phyloP scores from a whole-genome alignment of 2,113 vertebrate genomes.

The Gobio gobio region DNA sequence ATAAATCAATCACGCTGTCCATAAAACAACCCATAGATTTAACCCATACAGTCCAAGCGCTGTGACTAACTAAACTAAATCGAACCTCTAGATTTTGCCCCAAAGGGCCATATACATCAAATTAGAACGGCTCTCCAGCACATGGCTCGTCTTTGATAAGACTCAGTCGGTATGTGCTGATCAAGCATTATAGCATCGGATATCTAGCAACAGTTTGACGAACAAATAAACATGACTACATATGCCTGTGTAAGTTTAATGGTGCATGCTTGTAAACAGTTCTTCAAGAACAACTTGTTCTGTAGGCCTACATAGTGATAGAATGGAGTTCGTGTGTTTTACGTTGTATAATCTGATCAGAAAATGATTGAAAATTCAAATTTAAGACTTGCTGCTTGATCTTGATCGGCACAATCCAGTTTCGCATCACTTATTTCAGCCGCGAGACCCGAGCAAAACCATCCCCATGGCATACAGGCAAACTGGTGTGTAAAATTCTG shows the following conservation, averaged over 20 bases:
- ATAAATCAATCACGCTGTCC: conserved; percentile 2
- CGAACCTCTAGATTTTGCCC: not conserved
- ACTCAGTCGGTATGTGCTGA: conserved; percentile 6
- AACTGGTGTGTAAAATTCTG: not conserved
- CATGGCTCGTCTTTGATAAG: conserved; percentile 1
- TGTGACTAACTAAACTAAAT: conserved; percentile 23
- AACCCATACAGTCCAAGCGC: conserved; percentile 46
- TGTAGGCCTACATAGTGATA: not conserved
- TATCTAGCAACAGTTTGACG: not conserved
- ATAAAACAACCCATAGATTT: conserved; percentile 34
- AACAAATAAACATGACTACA: not conserved
- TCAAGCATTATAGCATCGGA: not conserved
- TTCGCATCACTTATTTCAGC: not conserved
- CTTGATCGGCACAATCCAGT: not conserved
- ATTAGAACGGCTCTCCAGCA: not conserved
- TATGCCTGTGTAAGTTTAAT: not conserved
- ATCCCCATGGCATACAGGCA: not conserved
- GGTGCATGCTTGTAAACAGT: conserved; percentile 27
- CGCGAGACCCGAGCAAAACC: not conserved
- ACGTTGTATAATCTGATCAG: not conserved
- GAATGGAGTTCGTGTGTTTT: not conserved
- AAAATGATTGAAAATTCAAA: not conserved
- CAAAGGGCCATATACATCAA: conserved; percentile 7
- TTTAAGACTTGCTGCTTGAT: not conserved
- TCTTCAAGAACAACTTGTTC: conserved; percentile 20